Conservation (phyloP, 2,113 vertebrate species). For the Mesocricetus auratus region DNA sequence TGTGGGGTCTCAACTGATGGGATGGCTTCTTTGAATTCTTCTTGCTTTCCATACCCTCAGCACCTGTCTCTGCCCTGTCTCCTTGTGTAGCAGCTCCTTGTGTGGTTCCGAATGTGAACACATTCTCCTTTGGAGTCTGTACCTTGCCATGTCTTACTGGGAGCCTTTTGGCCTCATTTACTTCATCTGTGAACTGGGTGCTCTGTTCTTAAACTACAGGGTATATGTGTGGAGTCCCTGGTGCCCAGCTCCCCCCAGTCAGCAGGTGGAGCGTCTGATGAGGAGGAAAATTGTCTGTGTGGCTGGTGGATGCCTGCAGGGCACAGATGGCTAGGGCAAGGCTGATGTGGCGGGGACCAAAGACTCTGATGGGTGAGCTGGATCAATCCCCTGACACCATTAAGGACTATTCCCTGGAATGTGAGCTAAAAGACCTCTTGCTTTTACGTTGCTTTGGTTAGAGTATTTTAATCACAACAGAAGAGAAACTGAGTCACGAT, state of each 20-base stretch:
- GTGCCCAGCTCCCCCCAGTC: fast-evolving
- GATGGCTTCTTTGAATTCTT: background rate
- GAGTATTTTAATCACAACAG: background rate
- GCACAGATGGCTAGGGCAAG: background rate
- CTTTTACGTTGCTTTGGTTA: background rate
- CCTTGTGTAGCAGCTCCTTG: no score
- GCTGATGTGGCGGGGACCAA: background rate
- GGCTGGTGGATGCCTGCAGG: background rate
- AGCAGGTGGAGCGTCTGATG: background rate
- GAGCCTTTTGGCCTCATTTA: background rate
- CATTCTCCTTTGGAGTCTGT: background rate
- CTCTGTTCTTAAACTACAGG: fast-evolving
- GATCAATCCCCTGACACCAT: background rate
- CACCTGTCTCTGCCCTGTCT: fast-evolving
- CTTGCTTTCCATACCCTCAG: fast-evolving
- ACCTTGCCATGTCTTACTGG: fast-evolving
- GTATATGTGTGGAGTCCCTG: fast-evolving
- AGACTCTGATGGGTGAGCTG: background rate
- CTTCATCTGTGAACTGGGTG: background rate
- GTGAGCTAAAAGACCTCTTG: background rate
- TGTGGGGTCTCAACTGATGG: fast-evolving
- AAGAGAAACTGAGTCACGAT: background rate
- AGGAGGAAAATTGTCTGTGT: background rate
- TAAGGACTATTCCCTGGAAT: background rate
- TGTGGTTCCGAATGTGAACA: no score